Conservation (phyloP, 2,888 invertebrate genomes). For the Chirona hameri region DNA sequence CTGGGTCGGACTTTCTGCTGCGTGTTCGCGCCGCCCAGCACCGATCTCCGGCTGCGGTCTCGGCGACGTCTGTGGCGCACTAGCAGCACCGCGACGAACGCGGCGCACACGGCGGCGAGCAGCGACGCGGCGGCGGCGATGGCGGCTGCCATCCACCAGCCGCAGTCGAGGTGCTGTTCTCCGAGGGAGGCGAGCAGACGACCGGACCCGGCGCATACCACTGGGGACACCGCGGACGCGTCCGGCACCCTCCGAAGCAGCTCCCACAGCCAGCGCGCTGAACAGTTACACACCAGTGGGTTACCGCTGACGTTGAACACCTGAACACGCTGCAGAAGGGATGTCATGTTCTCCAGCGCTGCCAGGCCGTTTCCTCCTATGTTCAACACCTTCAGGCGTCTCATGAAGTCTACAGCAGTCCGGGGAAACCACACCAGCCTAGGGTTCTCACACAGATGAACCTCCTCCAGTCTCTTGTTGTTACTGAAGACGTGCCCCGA, state of each 20-base stretch:
- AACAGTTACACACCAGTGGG: background rate
- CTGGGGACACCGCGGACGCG: background rate
- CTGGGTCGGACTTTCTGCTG: no score
- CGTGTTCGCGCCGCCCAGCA: no score
- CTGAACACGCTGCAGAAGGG: background rate
- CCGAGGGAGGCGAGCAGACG: background rate
- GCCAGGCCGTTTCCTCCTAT: background rate
- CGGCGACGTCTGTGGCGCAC: background rate
- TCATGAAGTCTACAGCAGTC: no score
- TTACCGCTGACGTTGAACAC: background rate
- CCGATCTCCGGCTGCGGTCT: background rate
- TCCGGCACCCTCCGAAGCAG: background rate
- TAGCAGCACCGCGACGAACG: background rate
- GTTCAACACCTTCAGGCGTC: no score
- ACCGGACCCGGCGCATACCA: background rate
- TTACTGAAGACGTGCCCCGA: no score
- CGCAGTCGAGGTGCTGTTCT: background rate
- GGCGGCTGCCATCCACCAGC: background rate
- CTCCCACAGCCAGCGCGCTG: background rate
- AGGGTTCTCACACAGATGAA: no score
- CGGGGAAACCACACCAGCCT: no score
- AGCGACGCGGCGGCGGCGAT: background rate
- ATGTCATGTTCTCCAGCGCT: background rate
- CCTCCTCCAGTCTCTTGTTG: no score
- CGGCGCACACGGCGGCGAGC: background rate